phyloP scores from a whole-genome alignment of 2,888 invertebrate species.

The Biston betularia region DNA sequence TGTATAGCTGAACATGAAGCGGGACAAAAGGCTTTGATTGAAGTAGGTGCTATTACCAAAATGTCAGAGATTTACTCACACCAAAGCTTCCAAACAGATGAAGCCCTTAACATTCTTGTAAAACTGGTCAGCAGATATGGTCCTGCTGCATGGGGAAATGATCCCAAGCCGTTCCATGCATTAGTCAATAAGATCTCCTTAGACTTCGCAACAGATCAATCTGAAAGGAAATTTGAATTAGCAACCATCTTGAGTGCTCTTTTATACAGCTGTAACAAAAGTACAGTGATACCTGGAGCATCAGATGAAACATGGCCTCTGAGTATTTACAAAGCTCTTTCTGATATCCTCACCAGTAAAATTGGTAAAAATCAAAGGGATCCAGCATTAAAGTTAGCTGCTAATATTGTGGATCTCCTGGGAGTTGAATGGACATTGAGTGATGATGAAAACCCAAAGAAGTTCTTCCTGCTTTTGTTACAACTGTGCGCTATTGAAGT shows the following conservation, averaged over 20 bases:
- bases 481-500: constrained; percentile 97
- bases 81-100: constrained; percentile 95
- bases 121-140: constrained; percentile 91
- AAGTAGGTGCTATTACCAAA: constrained; percentile 91
- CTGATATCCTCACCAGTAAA: constrained; percentile 94
- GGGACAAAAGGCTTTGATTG: constrained; percentile 92
- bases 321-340: constrained; percentile 92
- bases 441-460: constrained; percentile 92
- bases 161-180: constrained; percentile 92
- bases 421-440: constrained; percentile 94
- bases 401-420: constrained; percentile 92
- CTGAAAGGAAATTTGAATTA: constrained; percentile 95
- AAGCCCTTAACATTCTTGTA: constrained; percentile 93
- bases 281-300: constrained; percentile 87
- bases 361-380: constrained; percentile 95
- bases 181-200: constrained; percentile 93
- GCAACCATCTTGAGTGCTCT: constrained; percentile 92
- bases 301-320: constrained; percentile 93
- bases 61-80: constrained; percentile 95
- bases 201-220: constrained; percentile 95
- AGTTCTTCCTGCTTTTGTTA: constrained; percentile 92
- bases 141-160: constrained; percentile 90
- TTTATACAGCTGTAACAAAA: constrained; percentile 90
- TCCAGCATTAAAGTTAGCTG: constrained; percentile 93
- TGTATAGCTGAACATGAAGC: constrained; percentile 92